Evolutionary conservation across 92 coral and sea anemone genomes (phyloP).

Genomic region (Epizoanthus illoricatus): DNA sequence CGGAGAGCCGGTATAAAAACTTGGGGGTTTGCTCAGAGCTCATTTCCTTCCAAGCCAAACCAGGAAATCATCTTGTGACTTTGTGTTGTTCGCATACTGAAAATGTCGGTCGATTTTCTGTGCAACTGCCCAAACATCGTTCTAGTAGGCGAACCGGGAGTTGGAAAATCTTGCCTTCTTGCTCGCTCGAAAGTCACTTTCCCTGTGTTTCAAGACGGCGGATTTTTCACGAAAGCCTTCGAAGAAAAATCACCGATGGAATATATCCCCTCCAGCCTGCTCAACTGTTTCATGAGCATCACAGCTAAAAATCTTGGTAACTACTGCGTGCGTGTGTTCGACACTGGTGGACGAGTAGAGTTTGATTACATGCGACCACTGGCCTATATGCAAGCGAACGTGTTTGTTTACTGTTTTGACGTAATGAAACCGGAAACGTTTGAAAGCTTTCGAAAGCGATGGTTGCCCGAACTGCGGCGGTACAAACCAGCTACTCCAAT

Average conservation of each 20-base stretch:
- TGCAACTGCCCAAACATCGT: slow-evolving; percentile 58
- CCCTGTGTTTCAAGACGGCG: slow-evolving; percentile 57
- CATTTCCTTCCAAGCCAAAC: background rate
- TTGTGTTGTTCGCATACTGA: background rate
- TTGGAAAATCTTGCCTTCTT: slow-evolving; percentile 73
- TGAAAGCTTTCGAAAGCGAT: slow-evolving; percentile 36
- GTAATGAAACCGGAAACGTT: slow-evolving; percentile 52
- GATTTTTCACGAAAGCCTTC: slow-evolving; percentile 54
- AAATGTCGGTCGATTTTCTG: slow-evolving; percentile 11
- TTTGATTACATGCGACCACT: slow-evolving; percentile 62
- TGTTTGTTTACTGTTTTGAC: slow-evolving; percentile 73
- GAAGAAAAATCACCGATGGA: slow-evolving; percentile 28
- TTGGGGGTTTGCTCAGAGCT: slow-evolving; percentile 34
- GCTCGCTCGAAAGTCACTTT: slow-evolving; percentile 58
- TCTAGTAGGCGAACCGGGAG: slow-evolving; percentile 68
- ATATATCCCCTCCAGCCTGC: slow-evolving; percentile 49
- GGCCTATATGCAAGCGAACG: slow-evolving; percentile 69
- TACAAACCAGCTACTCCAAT: slow-evolving; percentile 52
- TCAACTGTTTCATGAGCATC: slow-evolving; percentile 49
- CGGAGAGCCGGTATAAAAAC: background rate
- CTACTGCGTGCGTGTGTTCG: slow-evolving; percentile 65
- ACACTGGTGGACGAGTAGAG: slow-evolving; percentile 65
- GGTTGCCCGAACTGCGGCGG: slow-evolving; percentile 66
- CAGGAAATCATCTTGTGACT: too few species aligned
- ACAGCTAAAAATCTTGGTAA: slow-evolving; percentile 30